Base-by-base conservation (phyloP, 2,888 invertebrate species). In the Seladonia tumulorum region DNA sequence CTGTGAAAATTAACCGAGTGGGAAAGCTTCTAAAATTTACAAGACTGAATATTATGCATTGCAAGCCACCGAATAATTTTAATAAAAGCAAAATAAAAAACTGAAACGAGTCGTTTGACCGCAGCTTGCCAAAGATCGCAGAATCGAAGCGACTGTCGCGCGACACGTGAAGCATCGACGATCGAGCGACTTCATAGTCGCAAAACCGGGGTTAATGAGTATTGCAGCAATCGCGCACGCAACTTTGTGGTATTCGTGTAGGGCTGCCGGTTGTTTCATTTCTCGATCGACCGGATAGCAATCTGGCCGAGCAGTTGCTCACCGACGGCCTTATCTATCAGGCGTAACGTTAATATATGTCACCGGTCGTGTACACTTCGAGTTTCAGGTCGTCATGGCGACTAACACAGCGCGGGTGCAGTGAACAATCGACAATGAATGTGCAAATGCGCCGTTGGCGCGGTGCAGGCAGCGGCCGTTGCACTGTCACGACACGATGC, bases 321-420 rank as follows among this genome's bases (percentile, higher is more conserved):
- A 25, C 71, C 5, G 16, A 14, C 25, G 73, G 35, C 49, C 35
- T n/a, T 39, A 72, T 49, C 57, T 60, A 45, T 70, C 82, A 2
- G 18, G 57, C 45, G 75, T 81, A 85, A 47, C 66, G 60, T 80
- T 84, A 84, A 87, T 82, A 76, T 60, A 53, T 78, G 81, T 79
- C 66, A 29, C 81, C 91, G 93, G 87, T 42, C 93, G 93, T 93
- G 57, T 77, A 39, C 39, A 39, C 93, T 94, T 94, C 93, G 91
- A 93, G 88, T 92, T 90, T 83, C 88, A 57, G 89, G 93, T 94
- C 87, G 92, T 89, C 92, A 94, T 92, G 93, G 86, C 92, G 84
- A 94, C 92, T 89, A 57, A 45, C 60, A 35, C 71, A 49, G 75
- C 25, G 66, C 18, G n/a, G 66, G 63, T 63, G 29, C 16, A 42